These are phyloP conservation scores for Candoia aspera DNA, from an alignment of 2,113 vertebrate species.

Conservation along the genomic window DNA sequence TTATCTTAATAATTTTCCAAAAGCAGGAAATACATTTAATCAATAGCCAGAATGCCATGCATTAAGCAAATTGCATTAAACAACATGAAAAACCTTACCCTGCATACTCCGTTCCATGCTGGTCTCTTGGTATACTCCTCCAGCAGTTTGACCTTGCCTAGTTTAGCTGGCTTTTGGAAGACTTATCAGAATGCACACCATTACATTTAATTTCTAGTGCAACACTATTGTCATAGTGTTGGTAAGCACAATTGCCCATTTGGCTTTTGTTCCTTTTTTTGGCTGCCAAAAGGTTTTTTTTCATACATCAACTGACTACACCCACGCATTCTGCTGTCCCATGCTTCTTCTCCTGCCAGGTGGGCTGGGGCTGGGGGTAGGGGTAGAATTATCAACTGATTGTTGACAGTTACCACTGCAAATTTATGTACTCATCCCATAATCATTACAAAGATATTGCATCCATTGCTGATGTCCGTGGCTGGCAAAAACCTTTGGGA, in stretches of 20 bases:
- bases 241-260: slow-evolving; percentile 15
- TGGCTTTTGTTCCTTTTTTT: background rate
- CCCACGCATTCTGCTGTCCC: background rate
- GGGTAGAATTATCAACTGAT: background rate
- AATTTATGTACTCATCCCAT: background rate
- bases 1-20: slow-evolving; percentile 29
- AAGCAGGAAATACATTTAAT: slow-evolving; percentile 27
- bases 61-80: slow-evolving; percentile 29
- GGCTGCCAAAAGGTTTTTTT: background rate
- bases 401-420: background rate
- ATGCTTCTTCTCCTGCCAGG: background rate
- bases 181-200: slow-evolving; percentile 41
- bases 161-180: slow-evolving; percentile 1
- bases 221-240: slow-evolving; percentile 30
- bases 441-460: background rate
- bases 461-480: background rate
- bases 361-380: background rate
- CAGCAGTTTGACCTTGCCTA: slow-evolving; percentile 45
- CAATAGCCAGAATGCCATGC: slow-evolving; percentile 18
- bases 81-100: slow-evolving; percentile 5
- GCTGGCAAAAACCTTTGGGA: background rate
- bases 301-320: background rate
- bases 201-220: slow-evolving; percentile 38
- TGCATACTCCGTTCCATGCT: slow-evolving; percentile 9
- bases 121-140: slow-evolving; percentile 4